These are phyloP conservation scores for Eupithecia inturbata DNA, from an alignment of 2,888 invertebrate genomes.

Conservation along the genomic window DNA sequence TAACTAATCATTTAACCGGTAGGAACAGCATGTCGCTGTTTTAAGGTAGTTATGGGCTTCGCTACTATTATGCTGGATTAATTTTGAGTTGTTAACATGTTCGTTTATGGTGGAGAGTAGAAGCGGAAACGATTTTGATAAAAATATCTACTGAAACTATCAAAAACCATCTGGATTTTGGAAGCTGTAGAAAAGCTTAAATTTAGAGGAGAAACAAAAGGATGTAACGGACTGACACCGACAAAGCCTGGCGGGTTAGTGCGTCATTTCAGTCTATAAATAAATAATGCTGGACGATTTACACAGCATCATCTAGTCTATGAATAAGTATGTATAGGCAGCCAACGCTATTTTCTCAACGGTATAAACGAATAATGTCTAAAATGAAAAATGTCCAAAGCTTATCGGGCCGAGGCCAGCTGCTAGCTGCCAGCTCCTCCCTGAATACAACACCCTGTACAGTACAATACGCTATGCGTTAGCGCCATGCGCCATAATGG, in stretches of 20 bases:
- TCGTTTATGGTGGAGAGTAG: neutral
- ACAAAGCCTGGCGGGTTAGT: no score
- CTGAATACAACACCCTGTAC: neutral
- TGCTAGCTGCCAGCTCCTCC: no score
- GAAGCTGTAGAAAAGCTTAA: no score
- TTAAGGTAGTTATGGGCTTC: neutral
- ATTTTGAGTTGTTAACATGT: neutral
- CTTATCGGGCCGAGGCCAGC: neutral
- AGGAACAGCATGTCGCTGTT: constrained; percentile 1
- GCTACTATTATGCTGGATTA: neutral
- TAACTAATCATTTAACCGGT: neutral
- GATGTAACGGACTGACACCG: no score
- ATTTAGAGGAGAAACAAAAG: no score
- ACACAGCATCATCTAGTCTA: neutral
- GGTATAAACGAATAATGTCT: neutral
- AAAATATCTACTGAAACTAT: no score
- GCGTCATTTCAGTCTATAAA: no score
- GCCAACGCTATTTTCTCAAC: neutral
- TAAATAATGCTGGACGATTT: no score
- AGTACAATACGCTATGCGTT: neutral
- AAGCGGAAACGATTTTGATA: no score
- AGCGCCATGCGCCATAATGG: constrained; percentile 63
- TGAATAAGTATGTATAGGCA: neutral
- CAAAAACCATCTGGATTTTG: no score
- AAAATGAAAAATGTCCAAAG: neutral